Conservation (phyloP, 1,140 invertebrate genomes). For the Heliconius congener region DNA sequence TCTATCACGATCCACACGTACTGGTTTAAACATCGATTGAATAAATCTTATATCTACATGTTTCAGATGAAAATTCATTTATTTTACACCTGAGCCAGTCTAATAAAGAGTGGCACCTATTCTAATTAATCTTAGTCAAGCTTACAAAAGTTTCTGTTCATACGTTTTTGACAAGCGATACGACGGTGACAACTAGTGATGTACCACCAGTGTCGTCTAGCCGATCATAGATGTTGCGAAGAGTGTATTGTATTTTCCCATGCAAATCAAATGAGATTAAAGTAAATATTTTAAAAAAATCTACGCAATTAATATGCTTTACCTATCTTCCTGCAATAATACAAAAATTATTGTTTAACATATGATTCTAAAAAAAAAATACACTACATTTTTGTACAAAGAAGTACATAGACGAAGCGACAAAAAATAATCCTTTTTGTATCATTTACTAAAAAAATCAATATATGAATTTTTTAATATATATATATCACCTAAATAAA, state of each 20-base stretch:
- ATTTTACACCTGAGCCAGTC: slow-evolving; percentile 13
- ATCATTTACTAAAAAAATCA: not conserved
- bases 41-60: slow-evolving; percentile 41
- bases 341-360: no score
- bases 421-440: not conserved
- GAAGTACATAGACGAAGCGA: not conserved
- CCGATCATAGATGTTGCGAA: no score
- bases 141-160: not conserved
- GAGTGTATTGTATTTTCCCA: no score
- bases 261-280: no score
- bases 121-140: not conserved
- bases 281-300: no score
- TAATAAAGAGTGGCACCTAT: not conserved
- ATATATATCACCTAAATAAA: not conserved
- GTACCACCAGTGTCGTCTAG: no score
- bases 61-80: slow-evolving; percentile 31
- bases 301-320: no score
- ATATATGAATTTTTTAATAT: no score
- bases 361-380: no score
- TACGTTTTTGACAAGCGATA: not conserved
- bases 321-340: no score
- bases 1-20: slow-evolving; percentile 35
- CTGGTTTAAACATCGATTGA: slow-evolving; percentile 24
- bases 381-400: no score
- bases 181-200: not conserved